Evolutionary conservation across 2,888 invertebrate species (phyloP), one percentile per base, ranked within the genome.

Genomic region (Palloptera scutellata): DNA sequence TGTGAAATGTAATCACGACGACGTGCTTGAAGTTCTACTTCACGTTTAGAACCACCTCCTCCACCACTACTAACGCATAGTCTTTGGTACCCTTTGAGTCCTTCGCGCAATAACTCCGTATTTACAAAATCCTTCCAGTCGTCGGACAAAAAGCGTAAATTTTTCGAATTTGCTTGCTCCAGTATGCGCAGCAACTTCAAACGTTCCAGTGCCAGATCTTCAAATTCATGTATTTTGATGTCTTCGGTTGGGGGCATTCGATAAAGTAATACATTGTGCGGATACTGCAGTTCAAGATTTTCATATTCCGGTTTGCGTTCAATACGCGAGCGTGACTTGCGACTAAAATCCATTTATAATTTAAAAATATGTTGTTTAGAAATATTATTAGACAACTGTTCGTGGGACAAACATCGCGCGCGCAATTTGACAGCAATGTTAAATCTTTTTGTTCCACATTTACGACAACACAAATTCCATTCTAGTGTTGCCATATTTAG

Each of bases 1-100:
- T 99, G 98, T 0, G 98, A 95, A 61, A 97, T 89, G 78, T 94
- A 92, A 84, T 99, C 98, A 70, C 89, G 89, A 43, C 89, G 88
- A 65, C 94, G 87, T 1, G 89, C 89, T 79, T 91, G 89, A 54
- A 90, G 81, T 78, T 92, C 91, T 1, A 85, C 79, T 70, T 91
- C 91, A 13, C 86, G 86, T 52, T 87, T 87, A 9, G 86, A 86
- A 75, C 86, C 87, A 51, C 86, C 88, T 15, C 66, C 60, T 1
- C 68, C 51, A 65, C 87, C 87, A 9, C 70, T 72, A 55, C 64
- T 70, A 74, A 88, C 86, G 71, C 91, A 87, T 19, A 92, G 84
- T 72, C 89, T 88, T 10, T 87, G 83, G 77, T 89, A 91, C 69
- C 89, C 88, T 76, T 89, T 90, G 40, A 92, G 83, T 0, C 91